A percentile compares a stretch with the other conserved stretches of the same genome.
phyloP scores from a whole-genome alignment of 2,797 vertebrate species.

The Limnodromus scolopaceus region DNA sequence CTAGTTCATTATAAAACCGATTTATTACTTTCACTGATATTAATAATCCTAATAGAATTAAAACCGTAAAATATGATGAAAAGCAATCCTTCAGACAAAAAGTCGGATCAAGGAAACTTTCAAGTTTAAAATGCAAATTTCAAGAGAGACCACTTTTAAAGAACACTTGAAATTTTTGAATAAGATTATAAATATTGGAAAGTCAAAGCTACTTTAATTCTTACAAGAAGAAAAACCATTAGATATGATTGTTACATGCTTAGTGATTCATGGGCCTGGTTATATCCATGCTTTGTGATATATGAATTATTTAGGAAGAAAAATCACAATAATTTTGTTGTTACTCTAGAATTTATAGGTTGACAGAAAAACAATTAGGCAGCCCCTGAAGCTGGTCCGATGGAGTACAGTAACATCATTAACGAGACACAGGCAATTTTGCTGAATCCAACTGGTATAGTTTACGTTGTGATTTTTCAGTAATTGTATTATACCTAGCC shows the following conservation, averaged over 20 bases:
- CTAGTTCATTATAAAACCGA: slow-evolving; percentile 61
- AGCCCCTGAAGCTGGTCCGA: slow-evolving; percentile 73
- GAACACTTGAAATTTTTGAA: slow-evolving; percentile 2
- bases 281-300: slow-evolving; percentile 74
- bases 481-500: slow-evolving; percentile 10
- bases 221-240: slow-evolving; percentile 67
- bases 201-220: slow-evolving; percentile 60
- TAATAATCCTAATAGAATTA: slow-evolving; percentile 70
- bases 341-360: slow-evolving; percentile 92
- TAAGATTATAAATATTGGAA: slow-evolving; percentile 54
- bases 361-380: slow-evolving; percentile 93
- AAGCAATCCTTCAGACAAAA: slow-evolving; percentile 49
- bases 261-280: slow-evolving; percentile 80
- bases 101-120: slow-evolving; percentile 60
- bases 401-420: slow-evolving; percentile 62
- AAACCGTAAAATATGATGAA: slow-evolving; percentile 53
- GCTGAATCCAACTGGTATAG: slow-evolving; percentile 30
- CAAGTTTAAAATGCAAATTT: slow-evolving; percentile 36
- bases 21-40: slow-evolving; percentile 59
- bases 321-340: slow-evolving; percentile 88
- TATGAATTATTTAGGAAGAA: slow-evolving; percentile 92
- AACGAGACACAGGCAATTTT: slow-evolving; percentile 11
- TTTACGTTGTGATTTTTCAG: slow-evolving; percentile 19
- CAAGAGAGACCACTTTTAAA: neutral
- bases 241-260: slow-evolving; percentile 66